Evolutionary conservation across 1,140 invertebrate species (phyloP), one percentile per base, ranked within the genome.

Genomic region (Trachymyrmex cornetzi): DNA sequence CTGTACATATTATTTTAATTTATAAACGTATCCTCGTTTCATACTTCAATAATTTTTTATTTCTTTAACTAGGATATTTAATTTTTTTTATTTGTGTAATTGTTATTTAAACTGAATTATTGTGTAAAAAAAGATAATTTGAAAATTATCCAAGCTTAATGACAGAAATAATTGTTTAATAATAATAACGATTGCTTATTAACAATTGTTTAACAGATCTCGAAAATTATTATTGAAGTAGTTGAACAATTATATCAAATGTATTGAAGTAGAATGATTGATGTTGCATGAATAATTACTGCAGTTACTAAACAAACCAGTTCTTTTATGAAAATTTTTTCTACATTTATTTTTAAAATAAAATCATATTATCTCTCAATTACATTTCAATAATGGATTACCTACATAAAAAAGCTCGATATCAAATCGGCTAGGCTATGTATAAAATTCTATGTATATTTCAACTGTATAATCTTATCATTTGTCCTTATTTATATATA

Each of bases 61-160:
- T 67, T 66, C 19, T 69, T 24, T 69, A 0, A 50, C 38, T 44
- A 44, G 38, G 11, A 50, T 50, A 16, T 16, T 27, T 24, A 14
- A 69, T 69, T 69, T 9, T 6, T 27, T 19, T 27, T 69, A 48
- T 48, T 48, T 67, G n/a, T 67, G 44, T 69, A 69, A 69, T 69
- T 34, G 66, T 50, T 57, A 11, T 22, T 66, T 19, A 38, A 11
- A 69, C 9, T 48, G 5, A 69, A 50, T 38, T n/a, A 69, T 81
- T 72, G 72, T 3, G 5, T 57, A 24, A 22, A 61, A 22, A 61
- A 71, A 75, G 48, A 67, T 44, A 59, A 59, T 88, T 87, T 91
- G 9, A 30, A 71, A 63, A 50, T 59, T 61, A 69, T 71, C 5
- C 12, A 82, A 53, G 12, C 14, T 24, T 12, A 12, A 48, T 38